phyloP scores from a whole-genome alignment of 1,140 invertebrate species.

The Brachionus rubens region DNA sequence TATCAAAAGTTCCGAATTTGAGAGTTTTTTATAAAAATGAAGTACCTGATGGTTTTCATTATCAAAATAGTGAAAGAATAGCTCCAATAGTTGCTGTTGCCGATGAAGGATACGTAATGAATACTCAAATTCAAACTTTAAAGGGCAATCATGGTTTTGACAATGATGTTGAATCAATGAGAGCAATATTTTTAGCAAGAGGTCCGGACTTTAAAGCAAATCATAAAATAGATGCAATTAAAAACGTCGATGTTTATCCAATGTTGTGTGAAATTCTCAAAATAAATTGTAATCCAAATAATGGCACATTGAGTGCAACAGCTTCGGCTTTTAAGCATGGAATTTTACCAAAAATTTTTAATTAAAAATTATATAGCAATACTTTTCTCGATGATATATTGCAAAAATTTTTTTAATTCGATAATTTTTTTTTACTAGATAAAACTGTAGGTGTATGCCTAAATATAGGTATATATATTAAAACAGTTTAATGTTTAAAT shows the following conservation, averaged over 20 bases:
- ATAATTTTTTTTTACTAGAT: too few relatives aligned
- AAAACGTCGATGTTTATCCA: slow-evolving; percentile 46
- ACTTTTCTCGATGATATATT: too few relatives aligned
- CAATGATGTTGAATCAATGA: slow-evolving; percentile 64
- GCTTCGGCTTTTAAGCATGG: too few relatives aligned
- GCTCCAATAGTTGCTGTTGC: slow-evolving; percentile 42
- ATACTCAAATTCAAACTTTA: background rate
- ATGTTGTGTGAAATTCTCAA: background rate
- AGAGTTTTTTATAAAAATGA: slow-evolving; percentile 65
- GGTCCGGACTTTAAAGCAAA: slow-evolving; percentile 6
- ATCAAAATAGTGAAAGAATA: slow-evolving; percentile 26
- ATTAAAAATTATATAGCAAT: too few relatives aligned
- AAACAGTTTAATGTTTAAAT: too few relatives aligned
- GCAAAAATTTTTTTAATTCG: too few relatives aligned
- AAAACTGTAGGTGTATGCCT: too few relatives aligned
- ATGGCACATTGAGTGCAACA: slow-evolving; percentile 33
- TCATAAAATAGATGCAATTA: background rate
- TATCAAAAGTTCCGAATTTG: slow-evolving; percentile 62
- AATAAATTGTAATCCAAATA: slow-evolving; percentile 22
- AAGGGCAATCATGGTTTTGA: slow-evolving; percentile 59
- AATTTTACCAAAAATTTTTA: too few relatives aligned
- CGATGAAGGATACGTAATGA: slow-evolving; percentile 38
- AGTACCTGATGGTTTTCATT: slow-evolving; percentile 65
- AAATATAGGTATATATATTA: too few relatives aligned
- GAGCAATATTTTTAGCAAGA: slow-evolving; percentile 53